Evolutionary conservation across 2,888 invertebrate genomes (phyloP).

Genomic region (Euzetes globulus): DNA sequence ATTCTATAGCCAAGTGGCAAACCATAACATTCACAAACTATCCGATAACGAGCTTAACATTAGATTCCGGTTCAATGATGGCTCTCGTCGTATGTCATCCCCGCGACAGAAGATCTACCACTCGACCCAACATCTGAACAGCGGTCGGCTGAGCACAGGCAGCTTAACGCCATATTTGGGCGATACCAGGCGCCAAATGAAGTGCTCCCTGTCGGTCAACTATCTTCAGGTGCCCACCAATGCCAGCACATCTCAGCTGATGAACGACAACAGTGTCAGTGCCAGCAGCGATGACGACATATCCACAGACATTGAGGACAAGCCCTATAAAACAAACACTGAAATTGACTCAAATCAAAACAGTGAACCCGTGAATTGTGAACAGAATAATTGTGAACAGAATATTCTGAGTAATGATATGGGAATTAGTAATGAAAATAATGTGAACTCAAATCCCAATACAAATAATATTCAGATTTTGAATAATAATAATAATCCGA

Average conservation of each 20-base stretch:
- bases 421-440: no score
- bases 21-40: background rate
- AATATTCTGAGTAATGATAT: no score
- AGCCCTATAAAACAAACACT: background rate
- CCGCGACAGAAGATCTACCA: background rate
- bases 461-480: no score
- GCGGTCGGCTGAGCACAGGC: background rate
- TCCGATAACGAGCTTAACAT: background rate
- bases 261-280: background rate
- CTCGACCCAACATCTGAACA: background rate
- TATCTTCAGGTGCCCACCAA: conserved; percentile 8
- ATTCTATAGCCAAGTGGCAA: background rate
- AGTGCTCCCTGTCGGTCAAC: background rate
- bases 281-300: background rate
- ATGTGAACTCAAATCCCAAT: no score
- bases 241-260: background rate
- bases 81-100: background rate
- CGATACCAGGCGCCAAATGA: background rate
- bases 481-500: no score
- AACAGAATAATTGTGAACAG: no score
- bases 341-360: no score
- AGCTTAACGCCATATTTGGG: background rate
- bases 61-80: background rate
- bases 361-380: no score
- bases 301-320: background rate